Evolutionary conservation across 2,113 vertebrate species (phyloP), one percentile per base, ranked within the genome.

Genomic region (Sminthopsis crassicaudata): DNA sequence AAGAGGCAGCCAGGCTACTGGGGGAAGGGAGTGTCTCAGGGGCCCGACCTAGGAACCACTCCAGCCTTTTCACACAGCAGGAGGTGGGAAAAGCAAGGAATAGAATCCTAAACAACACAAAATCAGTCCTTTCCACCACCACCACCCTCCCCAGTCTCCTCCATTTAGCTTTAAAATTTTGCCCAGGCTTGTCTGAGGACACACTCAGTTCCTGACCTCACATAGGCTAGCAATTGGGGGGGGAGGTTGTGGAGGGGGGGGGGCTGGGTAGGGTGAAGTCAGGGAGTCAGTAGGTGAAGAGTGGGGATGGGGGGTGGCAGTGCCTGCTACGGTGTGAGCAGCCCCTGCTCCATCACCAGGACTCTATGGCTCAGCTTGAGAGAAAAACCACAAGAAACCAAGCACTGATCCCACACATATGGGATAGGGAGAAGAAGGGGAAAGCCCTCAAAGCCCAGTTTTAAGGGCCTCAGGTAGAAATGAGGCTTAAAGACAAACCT

Each of bases 11-110:
- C 46, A 36, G 90, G 96, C 93, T 95, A 91, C 90, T 16, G 52
- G 60, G 53, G 54, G 51, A 46, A 50, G 84, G 55, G 60, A 27
- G 2, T 0, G 27, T 94, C 91, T 96, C 95, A 9, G 89, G 95
- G 95, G 95, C 92, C 93, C 54, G 95, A 90, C 93, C 94, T 90
- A 50, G 54, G 92, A 93, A 95, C 94, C 95, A 90, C 95, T 95
- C 89, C 90, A 93, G 93, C 92, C 95, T 92, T 46, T 53, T 93
- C 92, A 57, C 52, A 95, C 93, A 23, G 90, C 92, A 92, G 76
- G 93, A 23, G 55, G 46, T 48, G 12, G 48, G 36, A 53, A 46
- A 42, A 16, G 46, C 42, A 53, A 12, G 46, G 57, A 24, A 2
- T 53, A 53, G 46, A 84, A 42, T 84, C 36, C n/a, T 84, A 42